phyloP scores from a whole-genome alignment of 2,797 vertebrate genomes.

The Bradypodion pumilum region DNA sequence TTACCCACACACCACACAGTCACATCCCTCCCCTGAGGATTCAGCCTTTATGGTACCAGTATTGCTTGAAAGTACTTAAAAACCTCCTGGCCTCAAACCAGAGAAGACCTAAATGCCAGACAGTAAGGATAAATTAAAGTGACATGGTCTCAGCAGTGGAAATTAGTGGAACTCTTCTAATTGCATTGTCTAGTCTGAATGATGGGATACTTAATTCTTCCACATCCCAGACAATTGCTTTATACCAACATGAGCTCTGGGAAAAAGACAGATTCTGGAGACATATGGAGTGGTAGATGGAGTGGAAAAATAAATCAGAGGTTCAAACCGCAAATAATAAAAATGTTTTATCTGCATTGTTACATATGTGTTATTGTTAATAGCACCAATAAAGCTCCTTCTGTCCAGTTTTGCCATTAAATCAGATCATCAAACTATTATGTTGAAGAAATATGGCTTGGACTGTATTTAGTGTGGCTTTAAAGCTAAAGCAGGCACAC shows the following conservation, averaged over 20 bases:
- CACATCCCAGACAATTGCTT: slow-evolving; percentile 94
- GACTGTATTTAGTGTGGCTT: slow-evolving; percentile 56
- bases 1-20: background rate
- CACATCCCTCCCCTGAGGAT: slow-evolving; percentile 48
- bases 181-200: slow-evolving; percentile 95
- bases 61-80: slow-evolving; percentile 73
- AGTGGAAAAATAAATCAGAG: slow-evolving; percentile 86
- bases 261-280: slow-evolving; percentile 85
- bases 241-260: slow-evolving; percentile 86
- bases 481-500: slow-evolving; percentile 57
- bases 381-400: slow-evolving; percentile 69
- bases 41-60: slow-evolving; percentile 63
- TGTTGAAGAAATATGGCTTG: slow-evolving; percentile 48
- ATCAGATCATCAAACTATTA: slow-evolving; percentile 72
- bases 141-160: slow-evolving; percentile 87
- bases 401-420: slow-evolving; percentile 62
- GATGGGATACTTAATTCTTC: slow-evolving; percentile 96
- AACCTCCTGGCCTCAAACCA: slow-evolving; percentile 79
- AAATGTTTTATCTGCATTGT: slow-evolving; percentile 75
- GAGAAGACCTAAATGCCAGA: slow-evolving; percentile 79
- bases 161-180: slow-evolving; percentile 92
- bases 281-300: slow-evolving; percentile 89
- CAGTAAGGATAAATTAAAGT: slow-evolving; percentile 86
- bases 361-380: slow-evolving; percentile 75
- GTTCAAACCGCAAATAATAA: slow-evolving; percentile 72